Base-by-base conservation (phyloP, 2,888 invertebrate species). In the Troilus luridus region DNA sequence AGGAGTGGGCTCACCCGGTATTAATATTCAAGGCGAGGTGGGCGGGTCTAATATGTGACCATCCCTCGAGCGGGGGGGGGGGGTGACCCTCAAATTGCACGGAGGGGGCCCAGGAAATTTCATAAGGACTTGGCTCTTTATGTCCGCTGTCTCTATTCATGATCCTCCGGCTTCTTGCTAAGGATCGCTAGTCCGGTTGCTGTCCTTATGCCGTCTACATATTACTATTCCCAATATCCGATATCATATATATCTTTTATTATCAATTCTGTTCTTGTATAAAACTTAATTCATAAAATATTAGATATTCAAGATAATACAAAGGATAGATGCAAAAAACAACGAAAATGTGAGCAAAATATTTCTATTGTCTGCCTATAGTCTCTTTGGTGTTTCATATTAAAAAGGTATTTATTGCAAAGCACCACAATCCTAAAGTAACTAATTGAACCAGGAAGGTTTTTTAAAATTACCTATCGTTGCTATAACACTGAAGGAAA, bases 11-110 rank as follows among this genome's bases (percentile, higher is more conserved):
- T 85, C n/a, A 11, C 21, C 85, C 56, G 56, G 72, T 77, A 90
- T 90, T 90, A 90, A 90, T 90, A 90, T 90, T 90, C 90, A 90
- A 90, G 90, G 72, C 67, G 90, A 72, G 90, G 72, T 90, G 67
- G 72, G 24, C 54, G 72, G 64, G 90, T 72, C 90, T 77, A 90
- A 77, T 77, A 90, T 90, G 90, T 90, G 90, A 90, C 90, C 72
- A 72, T 56, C 90, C 72, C 77, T 24, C 54, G 64, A 89, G 62
- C 27, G 67, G 56, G 41, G 8, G 8, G 27, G 27, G 85, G 85
- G 56, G 85, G 85, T 54, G 85, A n/a, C 56, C n/a, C 85, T 58
- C 85, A 85, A 85, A 85, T 85, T 85, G 56, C 54, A 58, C 9
- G 5, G 54, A n/a, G 85, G 85, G 56, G n/a, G 0, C 11, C 56